Conservation (phyloP, 30 jellyfish, hydroid and myxozoan species). For the Cassiopea xamachana region DNA sequence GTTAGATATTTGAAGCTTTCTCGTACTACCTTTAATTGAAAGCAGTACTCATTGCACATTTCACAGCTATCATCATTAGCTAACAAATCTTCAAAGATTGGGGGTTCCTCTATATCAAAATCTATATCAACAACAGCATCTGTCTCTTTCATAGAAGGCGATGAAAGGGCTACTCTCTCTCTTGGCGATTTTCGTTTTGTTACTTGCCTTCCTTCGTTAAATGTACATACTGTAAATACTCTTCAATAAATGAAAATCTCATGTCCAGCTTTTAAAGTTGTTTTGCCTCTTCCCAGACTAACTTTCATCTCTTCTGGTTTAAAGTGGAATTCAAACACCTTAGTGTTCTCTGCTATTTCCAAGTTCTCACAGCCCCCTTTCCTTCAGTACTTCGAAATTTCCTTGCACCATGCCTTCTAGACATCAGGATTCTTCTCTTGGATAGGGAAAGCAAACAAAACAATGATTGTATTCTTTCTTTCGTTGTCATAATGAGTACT, state of each 20-base stretch:
- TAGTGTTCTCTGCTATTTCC: not conserved
- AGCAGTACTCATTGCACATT: no score
- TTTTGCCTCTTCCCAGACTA: not conserved
- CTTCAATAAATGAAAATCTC: not conserved
- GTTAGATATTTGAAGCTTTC: no score
- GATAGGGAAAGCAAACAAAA: not conserved
- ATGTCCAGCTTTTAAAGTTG: not conserved
- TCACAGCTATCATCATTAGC: not conserved
- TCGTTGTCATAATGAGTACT: not conserved
- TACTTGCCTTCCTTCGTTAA: not conserved
- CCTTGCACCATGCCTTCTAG: not conserved
- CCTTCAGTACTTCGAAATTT: not conserved
- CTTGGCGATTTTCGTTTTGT: not conserved
- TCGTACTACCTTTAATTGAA: no score
- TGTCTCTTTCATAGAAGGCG: not conserved
- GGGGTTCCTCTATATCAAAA: not conserved
- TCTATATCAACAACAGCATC: not conserved
- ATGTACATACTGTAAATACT: not conserved
- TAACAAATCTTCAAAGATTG: not conserved
- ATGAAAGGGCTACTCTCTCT: not conserved
- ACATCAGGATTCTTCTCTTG: not conserved
- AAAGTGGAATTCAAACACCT: not conserved
- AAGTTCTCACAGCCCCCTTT: not conserved
- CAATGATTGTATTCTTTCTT: not conserved
- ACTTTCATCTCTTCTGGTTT: not conserved